phyloP scores from a whole-genome alignment of 2,797 vertebrate genomes.

The Peromyscus aztecus region DNA sequence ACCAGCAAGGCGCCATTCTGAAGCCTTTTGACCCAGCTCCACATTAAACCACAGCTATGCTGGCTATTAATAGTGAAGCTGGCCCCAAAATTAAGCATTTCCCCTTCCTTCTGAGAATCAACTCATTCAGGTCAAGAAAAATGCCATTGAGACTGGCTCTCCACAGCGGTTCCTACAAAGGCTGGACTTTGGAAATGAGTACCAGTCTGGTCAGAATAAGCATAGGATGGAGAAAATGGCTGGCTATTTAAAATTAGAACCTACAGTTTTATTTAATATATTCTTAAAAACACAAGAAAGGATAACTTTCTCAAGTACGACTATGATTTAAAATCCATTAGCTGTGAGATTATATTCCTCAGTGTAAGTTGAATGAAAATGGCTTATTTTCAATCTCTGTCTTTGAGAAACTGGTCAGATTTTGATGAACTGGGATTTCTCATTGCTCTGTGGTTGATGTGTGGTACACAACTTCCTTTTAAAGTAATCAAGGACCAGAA shows the following conservation, averaged over 20 bases:
- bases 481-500: neutral
- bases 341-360: neutral
- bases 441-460: neutral
- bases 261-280: neutral
- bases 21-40: neutral
- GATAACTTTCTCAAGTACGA: neutral
- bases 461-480: neutral
- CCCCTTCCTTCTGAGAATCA: constrained; percentile 34
- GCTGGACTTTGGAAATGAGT: constrained; percentile 32
- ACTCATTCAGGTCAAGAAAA: constrained; percentile 19
- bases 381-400: neutral
- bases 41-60: neutral
- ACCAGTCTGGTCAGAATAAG: constrained; percentile 23
- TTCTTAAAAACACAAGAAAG: neutral
- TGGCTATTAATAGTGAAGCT: constrained; percentile 28
- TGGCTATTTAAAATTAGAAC: constrained; percentile 2
- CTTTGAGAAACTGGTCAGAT: constrained; percentile 10
- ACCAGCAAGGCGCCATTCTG: neutral
- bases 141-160: neutral
- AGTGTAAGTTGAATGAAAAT: neutral
- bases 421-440: constrained; percentile 5
- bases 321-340: neutral
- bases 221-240: constrained; percentile 28
- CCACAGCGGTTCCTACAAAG: neutral
- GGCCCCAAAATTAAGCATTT: constrained; percentile 48